phyloP scores from a whole-genome alignment of 2,113 vertebrate genomes.

The Sisor rabdophorus region DNA sequence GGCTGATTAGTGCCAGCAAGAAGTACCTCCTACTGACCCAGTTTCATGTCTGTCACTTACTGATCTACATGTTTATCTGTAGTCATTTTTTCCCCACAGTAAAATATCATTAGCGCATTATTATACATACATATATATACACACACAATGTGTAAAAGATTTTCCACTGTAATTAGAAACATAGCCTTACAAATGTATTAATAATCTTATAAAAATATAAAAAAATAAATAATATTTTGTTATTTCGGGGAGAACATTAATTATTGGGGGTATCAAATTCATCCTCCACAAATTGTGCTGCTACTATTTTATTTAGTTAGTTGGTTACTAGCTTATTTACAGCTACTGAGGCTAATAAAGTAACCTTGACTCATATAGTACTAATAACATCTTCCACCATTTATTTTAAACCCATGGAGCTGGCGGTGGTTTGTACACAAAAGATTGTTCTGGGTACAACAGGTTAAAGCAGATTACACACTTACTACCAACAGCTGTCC shows the following conservation, averaged over 20 bases:
- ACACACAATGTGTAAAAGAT: background rate
- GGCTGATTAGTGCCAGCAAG: background rate
- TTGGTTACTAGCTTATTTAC: background rate
- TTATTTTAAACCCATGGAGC: background rate
- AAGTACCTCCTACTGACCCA: background rate
- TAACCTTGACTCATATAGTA: background rate
- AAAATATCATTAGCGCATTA: background rate
- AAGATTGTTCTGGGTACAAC: background rate
- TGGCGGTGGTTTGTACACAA: background rate
- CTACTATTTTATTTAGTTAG: background rate
- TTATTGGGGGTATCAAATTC: background rate
- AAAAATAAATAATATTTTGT: no score
- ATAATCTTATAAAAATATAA: background rate
- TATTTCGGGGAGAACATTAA: no score
- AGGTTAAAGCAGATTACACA: background rate
- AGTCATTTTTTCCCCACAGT: background rate
- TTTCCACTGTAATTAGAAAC: background rate
- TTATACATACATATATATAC: no score
- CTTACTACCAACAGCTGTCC: conserved; percentile 28
- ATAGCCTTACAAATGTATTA: background rate
- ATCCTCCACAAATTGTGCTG: background rate
- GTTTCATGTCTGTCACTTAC: background rate
- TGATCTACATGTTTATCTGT: background rate
- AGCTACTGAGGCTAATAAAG: background rate
- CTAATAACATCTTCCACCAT: background rate